Evolutionary conservation across 2,888 invertebrate species (phyloP), one percentile per base, ranked within the genome.

Genomic region (Seira ritae): DNA sequence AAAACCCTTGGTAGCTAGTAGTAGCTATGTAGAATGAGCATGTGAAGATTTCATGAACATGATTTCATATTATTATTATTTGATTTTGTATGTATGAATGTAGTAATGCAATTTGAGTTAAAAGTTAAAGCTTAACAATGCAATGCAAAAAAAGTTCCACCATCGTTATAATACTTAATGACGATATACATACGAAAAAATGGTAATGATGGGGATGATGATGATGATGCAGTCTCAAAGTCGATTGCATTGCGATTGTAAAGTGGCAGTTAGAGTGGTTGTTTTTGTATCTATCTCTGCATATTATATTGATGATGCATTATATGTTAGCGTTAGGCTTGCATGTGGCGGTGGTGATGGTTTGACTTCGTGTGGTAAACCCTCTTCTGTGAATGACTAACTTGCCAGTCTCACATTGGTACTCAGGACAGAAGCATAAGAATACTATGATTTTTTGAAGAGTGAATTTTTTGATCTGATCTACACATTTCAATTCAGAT

Each of bases 371-470:
- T 22, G 72, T 77, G 82, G 77, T 82, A 82, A 82, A 77, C 77
- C 77, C 81, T 75, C 76, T 73, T 73, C 82, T 77, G 67, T 66
- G 82, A 82, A 82, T 82, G 82, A 82, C 22, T 72, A 67, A 77
- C 82, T 72, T 77, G 73, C 69, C 82, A 82, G 82, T 82, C 82
- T 82, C 82, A 82, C 82, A 73, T 72, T 82, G 82, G 67, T 82
- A 77, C 82, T 73, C 82, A 72, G 23, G 72, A 68, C 67, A 68
- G 12, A 42, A 75, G 75, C 81, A 77, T 60, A 68, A 77, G 67
- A 82, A 77, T 77, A 69, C 62, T 31, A 77, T 31, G 37, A 70
- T 68, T 71, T 81, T 82, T 68, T 50, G 6, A n/a, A n/a, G 50
- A 50, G 12, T 15, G 15, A 50, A 50, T 50, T 50, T n/a, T n/a